Conservation (phyloP, 2,888 invertebrate species). For the Rhabditoides inermis region DNA sequence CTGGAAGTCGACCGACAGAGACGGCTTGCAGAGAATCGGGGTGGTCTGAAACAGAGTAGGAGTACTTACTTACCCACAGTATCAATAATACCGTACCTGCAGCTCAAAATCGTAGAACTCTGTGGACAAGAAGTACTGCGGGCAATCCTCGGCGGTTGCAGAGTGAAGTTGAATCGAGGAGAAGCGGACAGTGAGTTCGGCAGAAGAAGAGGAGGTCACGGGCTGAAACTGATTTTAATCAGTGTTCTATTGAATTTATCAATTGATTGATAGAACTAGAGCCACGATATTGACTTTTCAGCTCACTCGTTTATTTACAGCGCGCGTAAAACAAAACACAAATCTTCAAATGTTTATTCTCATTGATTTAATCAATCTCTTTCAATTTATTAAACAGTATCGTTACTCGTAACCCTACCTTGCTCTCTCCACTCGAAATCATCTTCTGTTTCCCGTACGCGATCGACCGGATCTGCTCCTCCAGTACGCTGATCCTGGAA, state of each 20-base stretch:
- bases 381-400: conserved; percentile 5
- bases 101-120: conserved; percentile 60
- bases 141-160: too few relatives aligned
- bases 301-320: too few relatives aligned
- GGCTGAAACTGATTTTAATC: not conserved
- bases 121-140: conserved; percentile 55
- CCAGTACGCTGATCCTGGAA: conserved; percentile 19
- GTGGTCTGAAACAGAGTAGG: too few relatives aligned
- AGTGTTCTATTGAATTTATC: too few relatives aligned
- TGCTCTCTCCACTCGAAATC: not conserved
- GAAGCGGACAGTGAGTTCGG: not conserved
- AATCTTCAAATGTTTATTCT: too few relatives aligned
- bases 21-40: conserved; percentile 44
- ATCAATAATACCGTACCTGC: too few relatives aligned
- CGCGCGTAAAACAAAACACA: too few relatives aligned
- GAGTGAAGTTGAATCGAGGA: not conserved
- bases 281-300: too few relatives aligned
- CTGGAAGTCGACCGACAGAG: conserved; percentile 54
- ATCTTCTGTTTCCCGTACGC: conserved; percentile 32
- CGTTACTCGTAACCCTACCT: not conserved
- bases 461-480: conserved; percentile 38
- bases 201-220: not conserved
- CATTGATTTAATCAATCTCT: not conserved
- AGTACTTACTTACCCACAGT: too few relatives aligned
- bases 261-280: too few relatives aligned